A percentile compares a stretch with the other conserved stretches of the same genome.
phyloP scores from a whole-genome alignment of 2,113 vertebrate genomes.

The Paradisaea rubra region DNA sequence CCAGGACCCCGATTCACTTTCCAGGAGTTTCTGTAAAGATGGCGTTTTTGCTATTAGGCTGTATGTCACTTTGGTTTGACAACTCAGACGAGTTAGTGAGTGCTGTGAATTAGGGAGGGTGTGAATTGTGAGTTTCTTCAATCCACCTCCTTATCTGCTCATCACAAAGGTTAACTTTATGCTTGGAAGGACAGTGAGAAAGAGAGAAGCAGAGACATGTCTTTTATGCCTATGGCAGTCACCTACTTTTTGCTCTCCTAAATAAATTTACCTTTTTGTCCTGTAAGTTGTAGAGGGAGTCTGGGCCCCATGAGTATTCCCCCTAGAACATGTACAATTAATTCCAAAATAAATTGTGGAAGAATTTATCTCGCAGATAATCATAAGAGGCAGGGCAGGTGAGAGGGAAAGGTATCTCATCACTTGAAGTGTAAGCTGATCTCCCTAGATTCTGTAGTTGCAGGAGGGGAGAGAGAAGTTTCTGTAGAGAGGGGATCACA shows the following conservation, averaged over 20 bases:
- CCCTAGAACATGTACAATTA: background rate
- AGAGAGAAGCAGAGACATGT: background rate
- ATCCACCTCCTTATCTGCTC: background rate
- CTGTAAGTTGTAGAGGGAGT: background rate
- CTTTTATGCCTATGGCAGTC: background rate
- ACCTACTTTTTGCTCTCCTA: background rate
- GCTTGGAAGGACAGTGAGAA: background rate
- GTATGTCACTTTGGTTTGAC: background rate
- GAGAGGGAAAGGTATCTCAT: background rate
- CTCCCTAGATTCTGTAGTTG: background rate
- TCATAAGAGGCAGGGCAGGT: background rate
- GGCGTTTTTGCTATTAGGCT: background rate
- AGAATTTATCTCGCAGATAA: background rate
- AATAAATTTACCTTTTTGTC: background rate
- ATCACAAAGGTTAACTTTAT: background rate
- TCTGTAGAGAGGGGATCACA: background rate
- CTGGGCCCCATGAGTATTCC: fast-evolving
- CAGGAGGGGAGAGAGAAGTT: background rate
- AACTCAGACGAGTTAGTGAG: background rate
- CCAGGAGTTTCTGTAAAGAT: background rate
- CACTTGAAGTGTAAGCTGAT: background rate
- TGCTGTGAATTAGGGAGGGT: background rate
- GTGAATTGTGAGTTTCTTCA: background rate
- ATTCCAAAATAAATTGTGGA: background rate
- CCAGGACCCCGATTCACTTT: background rate